phyloP scores from a whole-genome alignment of 2,888 invertebrate species.

The Dasysyrphus albostriatus region DNA sequence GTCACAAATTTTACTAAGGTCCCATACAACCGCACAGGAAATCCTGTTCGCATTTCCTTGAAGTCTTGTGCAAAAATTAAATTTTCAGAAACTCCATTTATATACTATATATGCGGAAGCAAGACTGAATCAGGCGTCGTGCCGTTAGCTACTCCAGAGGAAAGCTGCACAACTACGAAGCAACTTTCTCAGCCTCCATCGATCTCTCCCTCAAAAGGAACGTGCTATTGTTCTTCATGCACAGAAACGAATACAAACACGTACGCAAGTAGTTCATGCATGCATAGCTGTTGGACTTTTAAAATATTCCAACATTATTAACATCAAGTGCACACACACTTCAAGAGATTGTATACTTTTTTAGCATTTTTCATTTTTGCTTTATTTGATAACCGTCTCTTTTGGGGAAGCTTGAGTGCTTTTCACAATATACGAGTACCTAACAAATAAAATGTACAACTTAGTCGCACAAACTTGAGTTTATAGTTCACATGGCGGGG shows the following conservation, averaged over 20 bases:
- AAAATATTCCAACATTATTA: conserved; percentile 63
- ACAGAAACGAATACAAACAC: conserved; percentile 11
- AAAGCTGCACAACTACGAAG: not conserved
- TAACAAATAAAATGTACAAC: not conserved
- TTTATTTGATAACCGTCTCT: not conserved
- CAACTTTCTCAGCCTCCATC: not conserved
- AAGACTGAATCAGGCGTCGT: not conserved
- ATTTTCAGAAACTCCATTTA: conserved; percentile 57
- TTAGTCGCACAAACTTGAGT: too few relatives aligned
- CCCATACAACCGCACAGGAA: conserved; percentile 42
- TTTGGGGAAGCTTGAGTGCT: not conserved
- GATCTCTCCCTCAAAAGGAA: not conserved
- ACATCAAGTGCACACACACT: conserved; percentile 52
- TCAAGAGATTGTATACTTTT: conserved; percentile 54
- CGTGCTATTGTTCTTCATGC: conserved; percentile 38
- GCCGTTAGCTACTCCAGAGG: not conserved
- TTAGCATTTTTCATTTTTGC: conserved; percentile 2
- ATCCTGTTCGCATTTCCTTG: conserved; percentile 59
- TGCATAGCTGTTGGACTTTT: conserved; percentile 62
- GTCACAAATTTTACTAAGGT: too few relatives aligned
- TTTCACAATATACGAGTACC: not conserved
- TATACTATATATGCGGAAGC: not conserved
- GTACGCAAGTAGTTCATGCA: conserved; percentile 43
- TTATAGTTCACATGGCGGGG: too few relatives aligned
- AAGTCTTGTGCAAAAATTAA: conserved; percentile 64